A percentile compares a stretch with the other conserved stretches of the same genome.
These are phyloP conservation scores for Urocolius indicus DNA, from an alignment of 2,113 vertebrate genomes.

Conservation along the genomic window DNA sequence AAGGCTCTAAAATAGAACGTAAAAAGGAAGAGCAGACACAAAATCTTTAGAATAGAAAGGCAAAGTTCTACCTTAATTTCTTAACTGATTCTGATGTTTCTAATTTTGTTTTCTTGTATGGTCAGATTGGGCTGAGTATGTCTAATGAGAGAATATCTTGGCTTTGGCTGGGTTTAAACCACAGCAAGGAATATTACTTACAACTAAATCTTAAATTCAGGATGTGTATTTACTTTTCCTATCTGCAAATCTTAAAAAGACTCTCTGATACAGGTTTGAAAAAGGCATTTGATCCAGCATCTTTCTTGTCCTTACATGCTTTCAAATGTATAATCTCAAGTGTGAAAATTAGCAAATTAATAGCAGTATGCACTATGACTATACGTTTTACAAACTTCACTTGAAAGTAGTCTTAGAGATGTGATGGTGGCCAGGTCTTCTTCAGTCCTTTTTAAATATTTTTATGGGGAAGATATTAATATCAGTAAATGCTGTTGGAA, in stretches of 20 bases:
- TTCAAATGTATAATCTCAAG: background rate
- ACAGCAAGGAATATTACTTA: background rate
- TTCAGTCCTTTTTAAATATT: background rate
- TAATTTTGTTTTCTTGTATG: background rate
- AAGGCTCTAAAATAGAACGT: background rate
- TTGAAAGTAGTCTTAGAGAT: background rate
- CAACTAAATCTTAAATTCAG: background rate
- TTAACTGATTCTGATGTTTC: background rate
- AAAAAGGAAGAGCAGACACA: background rate
- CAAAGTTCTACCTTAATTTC: background rate
- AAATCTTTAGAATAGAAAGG: background rate
- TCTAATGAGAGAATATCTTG: background rate
- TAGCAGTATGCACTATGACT: background rate
- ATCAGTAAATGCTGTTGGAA: background rate
- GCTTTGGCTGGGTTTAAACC: too few relatives aligned
- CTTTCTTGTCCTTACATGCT: background rate
- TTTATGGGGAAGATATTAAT: background rate
- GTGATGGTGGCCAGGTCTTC: background rate
- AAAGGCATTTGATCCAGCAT: background rate
- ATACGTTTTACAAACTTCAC: background rate
- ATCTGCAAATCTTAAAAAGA: background rate
- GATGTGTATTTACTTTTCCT: background rate
- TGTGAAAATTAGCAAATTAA: background rate
- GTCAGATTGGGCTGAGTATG: background rate
- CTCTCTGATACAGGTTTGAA: background rate